Conservation (phyloP, 2,113 vertebrate genomes). For the Poeciliopsis occidentalis region DNA sequence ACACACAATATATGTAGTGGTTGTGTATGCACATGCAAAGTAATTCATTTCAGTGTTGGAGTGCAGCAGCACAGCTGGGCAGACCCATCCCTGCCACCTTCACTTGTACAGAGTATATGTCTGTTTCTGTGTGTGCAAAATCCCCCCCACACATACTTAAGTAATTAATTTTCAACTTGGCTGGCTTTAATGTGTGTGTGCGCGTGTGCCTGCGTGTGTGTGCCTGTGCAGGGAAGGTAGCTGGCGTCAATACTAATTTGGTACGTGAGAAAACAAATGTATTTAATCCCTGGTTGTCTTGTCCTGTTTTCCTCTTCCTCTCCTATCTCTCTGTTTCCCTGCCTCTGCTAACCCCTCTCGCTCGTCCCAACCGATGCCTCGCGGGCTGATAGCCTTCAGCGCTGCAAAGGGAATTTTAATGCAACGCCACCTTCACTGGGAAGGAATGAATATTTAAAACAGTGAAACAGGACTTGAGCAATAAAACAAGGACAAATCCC, state of each 20-base stretch:
- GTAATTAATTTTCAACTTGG: constrained; percentile 78
- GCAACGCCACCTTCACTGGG: constrained; percentile 45
- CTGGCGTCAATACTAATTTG: constrained; percentile 77
- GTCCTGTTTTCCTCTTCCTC: constrained; percentile 49
- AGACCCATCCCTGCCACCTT: constrained; percentile 49
- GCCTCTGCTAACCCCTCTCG: background rate
- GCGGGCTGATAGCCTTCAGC: constrained; percentile 59
- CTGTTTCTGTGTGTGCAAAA: constrained; percentile 29
- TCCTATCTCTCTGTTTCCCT: background rate
- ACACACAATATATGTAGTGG: background rate
- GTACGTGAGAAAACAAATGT: constrained; percentile 76
- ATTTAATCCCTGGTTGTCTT: constrained; percentile 77
- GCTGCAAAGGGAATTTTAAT: constrained; percentile 71
- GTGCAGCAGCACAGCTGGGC: constrained; percentile 34
- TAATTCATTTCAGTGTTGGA: constrained; percentile 33
- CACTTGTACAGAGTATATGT: constrained; percentile 21
- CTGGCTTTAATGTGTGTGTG: constrained; percentile 57
- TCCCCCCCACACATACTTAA: constrained; percentile 51
- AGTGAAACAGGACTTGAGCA: constrained; percentile 48
- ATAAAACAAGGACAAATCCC: constrained; percentile 56
- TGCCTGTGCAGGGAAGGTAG: constrained; percentile 50
- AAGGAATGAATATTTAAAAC: constrained; percentile 71
- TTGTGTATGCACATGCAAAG: background rate
- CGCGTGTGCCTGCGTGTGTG: constrained; percentile 25
- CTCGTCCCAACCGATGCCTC: background rate